Evolutionary conservation across 2,113 vertebrate genomes (phyloP).

Genomic region (Trogon surrucura): DNA sequence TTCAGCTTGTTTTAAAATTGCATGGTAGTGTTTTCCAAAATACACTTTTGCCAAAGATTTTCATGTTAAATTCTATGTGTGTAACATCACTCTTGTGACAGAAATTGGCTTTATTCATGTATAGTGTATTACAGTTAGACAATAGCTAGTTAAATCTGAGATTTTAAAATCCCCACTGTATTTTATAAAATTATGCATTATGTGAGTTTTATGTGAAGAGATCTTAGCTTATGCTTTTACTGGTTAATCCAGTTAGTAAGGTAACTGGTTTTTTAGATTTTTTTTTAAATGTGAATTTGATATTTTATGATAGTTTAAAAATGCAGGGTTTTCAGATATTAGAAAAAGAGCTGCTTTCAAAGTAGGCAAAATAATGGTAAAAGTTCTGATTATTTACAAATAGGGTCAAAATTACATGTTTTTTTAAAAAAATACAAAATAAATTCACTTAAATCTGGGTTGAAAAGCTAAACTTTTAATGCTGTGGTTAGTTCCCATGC

Average conservation of each 20-base stretch:
- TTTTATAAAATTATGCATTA: not conserved
- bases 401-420: not conserved
- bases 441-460: not conserved
- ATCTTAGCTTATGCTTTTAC: not conserved
- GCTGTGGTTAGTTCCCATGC: not conserved
- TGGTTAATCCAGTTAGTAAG: not conserved
- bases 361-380: not conserved
- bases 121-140: not conserved
- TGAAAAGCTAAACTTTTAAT: not conserved
- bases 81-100: not conserved
- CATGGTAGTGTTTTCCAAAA: not conserved
- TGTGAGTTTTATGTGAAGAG: not conserved
- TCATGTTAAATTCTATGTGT: not conserved
- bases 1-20: conserved; percentile 25
- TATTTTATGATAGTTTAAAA: not conserved
- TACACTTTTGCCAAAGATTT: not conserved
- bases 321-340: not conserved
- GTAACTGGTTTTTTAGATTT: not conserved
- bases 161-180: not conserved
- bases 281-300: not conserved
- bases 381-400: not conserved
- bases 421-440: not conserved
- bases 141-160: not conserved
- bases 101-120: not conserved
- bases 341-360: not conserved